These are phyloP conservation scores for Microcebus lehilahytsara DNA, from an alignment of 2,113 vertebrate genomes.

Conservation along the genomic window DNA sequence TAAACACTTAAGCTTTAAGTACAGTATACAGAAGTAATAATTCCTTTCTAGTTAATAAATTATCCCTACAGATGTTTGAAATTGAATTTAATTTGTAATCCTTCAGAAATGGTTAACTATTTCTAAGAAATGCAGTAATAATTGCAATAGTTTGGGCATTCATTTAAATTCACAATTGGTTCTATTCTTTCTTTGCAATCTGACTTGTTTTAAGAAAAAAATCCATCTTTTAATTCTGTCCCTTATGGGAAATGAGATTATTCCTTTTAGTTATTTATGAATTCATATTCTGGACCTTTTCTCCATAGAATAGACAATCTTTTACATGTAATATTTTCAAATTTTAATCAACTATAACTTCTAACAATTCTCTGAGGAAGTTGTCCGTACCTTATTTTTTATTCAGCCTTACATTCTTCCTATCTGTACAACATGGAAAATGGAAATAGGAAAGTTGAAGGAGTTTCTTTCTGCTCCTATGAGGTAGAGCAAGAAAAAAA, in stretches of 20 bases:
- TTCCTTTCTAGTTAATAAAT: conserved; percentile 41
- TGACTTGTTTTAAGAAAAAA: conserved; percentile 57
- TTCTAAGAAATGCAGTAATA: conserved; percentile 43
- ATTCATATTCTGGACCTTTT: conserved; percentile 53
- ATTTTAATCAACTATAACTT: conserved; percentile 67
- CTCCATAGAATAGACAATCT: conserved; percentile 47
- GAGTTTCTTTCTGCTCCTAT: background rate
- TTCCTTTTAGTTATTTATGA: conserved; percentile 76
- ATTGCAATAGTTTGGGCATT: conserved; percentile 35
- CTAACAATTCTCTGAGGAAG: conserved; percentile 39
- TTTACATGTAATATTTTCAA: conserved; percentile 64
- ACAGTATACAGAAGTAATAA: background rate
- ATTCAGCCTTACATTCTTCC: background rate
- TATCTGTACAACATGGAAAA: background rate
- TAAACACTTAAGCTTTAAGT: background rate
- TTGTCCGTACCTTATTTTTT: background rate
- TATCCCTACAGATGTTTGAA: background rate
- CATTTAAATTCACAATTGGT: conserved; percentile 63
- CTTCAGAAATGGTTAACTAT: conserved; percentile 37
- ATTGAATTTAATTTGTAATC: conserved; percentile 59
- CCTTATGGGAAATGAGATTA: conserved; percentile 65
- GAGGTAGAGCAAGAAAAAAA: background rate
- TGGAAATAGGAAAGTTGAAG: background rate
- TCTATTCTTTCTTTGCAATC: conserved; percentile 26
- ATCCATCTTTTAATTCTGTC: conserved; percentile 48